These are phyloP conservation scores for Callopanchax toddi DNA, from an alignment of 2,113 vertebrate species.

Conservation along the genomic window DNA sequence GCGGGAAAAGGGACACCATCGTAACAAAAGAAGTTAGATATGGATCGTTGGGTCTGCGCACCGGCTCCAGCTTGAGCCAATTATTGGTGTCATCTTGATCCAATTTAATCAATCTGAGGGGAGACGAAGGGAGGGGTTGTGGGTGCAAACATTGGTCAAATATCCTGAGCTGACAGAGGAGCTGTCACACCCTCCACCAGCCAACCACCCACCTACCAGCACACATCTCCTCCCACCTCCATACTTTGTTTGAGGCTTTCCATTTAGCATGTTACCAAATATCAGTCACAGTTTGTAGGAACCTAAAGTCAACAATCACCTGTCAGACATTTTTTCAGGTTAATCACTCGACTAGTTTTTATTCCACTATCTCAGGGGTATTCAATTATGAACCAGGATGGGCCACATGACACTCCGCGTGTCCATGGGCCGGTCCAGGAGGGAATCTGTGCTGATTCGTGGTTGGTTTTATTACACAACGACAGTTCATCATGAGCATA, in stretches of 20 bases:
- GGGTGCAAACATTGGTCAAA: constrained; percentile 95
- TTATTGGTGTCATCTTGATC: constrained; percentile 99
- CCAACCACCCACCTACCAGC: constrained; percentile 21
- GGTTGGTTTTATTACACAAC: too few relatives aligned
- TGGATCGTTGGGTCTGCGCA: constrained; percentile 94
- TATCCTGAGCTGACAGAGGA: constrained; percentile 86
- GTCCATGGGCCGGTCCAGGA: too few relatives aligned
- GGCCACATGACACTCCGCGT: too few relatives aligned
- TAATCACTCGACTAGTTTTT: background rate
- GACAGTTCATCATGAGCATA: too few relatives aligned
- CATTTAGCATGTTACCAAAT: background rate
- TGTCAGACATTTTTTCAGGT: background rate
- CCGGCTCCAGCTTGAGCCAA: constrained; percentile 97
- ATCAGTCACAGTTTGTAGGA: background rate
- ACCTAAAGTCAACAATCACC: background rate
- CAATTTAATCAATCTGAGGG: constrained; percentile 99
- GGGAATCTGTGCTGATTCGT: too few relatives aligned
- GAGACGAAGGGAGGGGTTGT: constrained; percentile 76
- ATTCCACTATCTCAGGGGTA: too few relatives aligned
- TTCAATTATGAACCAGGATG: too few relatives aligned
- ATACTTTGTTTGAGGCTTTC: background rate
- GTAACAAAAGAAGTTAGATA: constrained; percentile 90
- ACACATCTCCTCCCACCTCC: background rate
- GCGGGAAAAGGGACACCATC: constrained; percentile 89
- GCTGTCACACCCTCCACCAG: constrained; percentile 33